phyloP scores from a whole-genome alignment of 1,140 invertebrate species.

The Bombus terrestris region DNA sequence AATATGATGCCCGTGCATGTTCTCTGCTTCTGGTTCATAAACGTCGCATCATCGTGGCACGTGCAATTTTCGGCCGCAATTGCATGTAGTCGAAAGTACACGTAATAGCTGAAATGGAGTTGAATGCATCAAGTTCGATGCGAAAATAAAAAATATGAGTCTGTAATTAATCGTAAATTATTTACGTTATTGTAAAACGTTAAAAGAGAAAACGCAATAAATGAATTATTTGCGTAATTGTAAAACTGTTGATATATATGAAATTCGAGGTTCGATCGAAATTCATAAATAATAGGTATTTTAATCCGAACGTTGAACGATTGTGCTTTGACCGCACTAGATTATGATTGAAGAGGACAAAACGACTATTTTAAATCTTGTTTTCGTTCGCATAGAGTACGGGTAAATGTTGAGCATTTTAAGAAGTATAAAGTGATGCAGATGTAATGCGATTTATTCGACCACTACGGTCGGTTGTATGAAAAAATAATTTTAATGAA shows the following conservation, averaged over 20 bases:
- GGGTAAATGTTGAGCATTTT: background rate
- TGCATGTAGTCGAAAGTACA: background rate
- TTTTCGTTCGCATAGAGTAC: background rate
- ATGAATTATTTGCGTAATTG: background rate
- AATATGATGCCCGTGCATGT: slow-evolving; percentile 15
- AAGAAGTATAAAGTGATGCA: background rate
- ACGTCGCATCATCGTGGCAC: slow-evolving; percentile 17
- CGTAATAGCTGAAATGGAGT: background rate
- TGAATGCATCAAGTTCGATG: background rate
- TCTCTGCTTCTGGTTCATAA: slow-evolving; percentile 33
- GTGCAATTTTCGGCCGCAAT: slow-evolving; percentile 21
- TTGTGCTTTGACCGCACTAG: background rate
- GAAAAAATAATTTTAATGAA: background rate
- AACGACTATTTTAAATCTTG: background rate
- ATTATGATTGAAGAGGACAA: background rate
- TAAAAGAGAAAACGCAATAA: too few relatives aligned
- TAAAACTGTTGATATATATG: background rate
- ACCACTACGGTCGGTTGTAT: background rate
- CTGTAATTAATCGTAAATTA: background rate
- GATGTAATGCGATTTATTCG: background rate
- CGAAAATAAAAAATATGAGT: background rate
- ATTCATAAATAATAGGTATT: background rate
- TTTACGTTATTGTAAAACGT: background rate
- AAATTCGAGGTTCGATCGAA: background rate
- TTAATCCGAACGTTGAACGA: background rate